Evolutionary conservation across 2,113 vertebrate genomes (phyloP).

Genomic region (Agelaius phoeniceus): DNA sequence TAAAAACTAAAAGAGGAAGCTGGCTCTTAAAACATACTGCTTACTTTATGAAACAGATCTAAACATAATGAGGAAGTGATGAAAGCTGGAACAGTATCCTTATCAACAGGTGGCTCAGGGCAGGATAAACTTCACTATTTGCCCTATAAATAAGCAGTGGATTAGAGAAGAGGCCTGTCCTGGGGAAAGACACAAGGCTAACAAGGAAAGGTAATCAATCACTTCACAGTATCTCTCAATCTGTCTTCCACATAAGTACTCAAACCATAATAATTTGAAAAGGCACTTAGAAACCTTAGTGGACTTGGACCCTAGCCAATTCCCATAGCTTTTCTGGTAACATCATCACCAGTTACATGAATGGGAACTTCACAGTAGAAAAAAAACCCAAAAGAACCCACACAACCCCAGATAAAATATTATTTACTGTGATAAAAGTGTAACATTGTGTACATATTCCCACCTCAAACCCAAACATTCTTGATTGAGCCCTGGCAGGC

Average conservation of each 20-base stretch:
- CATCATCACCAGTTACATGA: background rate
- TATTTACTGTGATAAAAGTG: background rate
- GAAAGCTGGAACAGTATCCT: background rate
- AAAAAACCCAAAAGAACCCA: background rate
- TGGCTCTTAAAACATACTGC: background rate
- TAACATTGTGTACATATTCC: background rate
- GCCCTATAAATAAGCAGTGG: background rate
- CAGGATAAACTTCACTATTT: background rate
- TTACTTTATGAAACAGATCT: background rate
- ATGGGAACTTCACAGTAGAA: background rate
- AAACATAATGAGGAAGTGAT: background rate
- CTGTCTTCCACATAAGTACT: background rate
- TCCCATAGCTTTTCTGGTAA: background rate
- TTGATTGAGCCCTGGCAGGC: no score
- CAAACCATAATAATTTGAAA: background rate
- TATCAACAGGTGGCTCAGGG: background rate
- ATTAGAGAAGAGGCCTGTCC: background rate
- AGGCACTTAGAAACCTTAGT: background rate
- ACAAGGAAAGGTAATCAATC: background rate
- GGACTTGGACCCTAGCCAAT: background rate
- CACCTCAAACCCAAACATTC: background rate
- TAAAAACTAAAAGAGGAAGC: background rate
- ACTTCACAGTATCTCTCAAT: background rate
- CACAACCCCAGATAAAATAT: background rate
- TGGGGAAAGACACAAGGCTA: background rate